phyloP scores from a whole-genome alignment of 2,888 invertebrate species.

The Athalia rosae region DNA sequence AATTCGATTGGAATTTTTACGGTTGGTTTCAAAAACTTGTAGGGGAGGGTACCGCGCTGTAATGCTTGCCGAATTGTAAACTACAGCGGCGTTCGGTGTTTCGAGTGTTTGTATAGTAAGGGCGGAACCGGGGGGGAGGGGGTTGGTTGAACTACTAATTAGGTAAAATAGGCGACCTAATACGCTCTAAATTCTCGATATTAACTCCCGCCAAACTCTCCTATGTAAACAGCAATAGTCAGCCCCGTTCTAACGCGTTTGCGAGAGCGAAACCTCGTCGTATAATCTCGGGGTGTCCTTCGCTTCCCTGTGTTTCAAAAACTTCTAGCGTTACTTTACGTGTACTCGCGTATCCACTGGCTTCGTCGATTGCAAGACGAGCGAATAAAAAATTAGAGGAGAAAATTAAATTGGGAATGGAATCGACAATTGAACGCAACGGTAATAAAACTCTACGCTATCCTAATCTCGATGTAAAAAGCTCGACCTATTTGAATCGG shows the following conservation, averaged over 20 bases:
- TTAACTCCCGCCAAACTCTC: slow-evolving; percentile 36
- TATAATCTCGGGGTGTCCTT: too few species aligned
- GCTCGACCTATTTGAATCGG: too few species aligned
- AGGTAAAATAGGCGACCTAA: slow-evolving; percentile 40
- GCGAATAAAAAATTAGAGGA: too few species aligned
- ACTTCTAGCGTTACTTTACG: too few species aligned
- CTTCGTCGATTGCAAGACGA: too few species aligned
- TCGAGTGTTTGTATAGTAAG: slow-evolving; percentile 31
- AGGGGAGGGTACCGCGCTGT: background rate
- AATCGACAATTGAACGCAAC: too few species aligned
- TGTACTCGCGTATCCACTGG: background rate
- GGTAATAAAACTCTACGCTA: too few species aligned
- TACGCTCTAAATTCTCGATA: slow-evolving; percentile 45
- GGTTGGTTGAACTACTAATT: slow-evolving; percentile 43
- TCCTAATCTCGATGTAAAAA: too few species aligned
- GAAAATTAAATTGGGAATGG: too few species aligned
- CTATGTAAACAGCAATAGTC: background rate
- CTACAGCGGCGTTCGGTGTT: slow-evolving; percentile 29
- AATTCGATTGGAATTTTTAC: too few species aligned
- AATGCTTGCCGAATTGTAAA: slow-evolving; percentile 19
- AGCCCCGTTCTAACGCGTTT: background rate
- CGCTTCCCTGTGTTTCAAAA: too few species aligned
- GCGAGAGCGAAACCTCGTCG: too few species aligned
- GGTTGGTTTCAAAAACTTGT: background rate
- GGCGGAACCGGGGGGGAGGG: background rate